These are phyloP conservation scores for Bombus vancouverensis DNA, from an alignment of 1,140 invertebrate genomes.

Conservation along the genomic window DNA sequence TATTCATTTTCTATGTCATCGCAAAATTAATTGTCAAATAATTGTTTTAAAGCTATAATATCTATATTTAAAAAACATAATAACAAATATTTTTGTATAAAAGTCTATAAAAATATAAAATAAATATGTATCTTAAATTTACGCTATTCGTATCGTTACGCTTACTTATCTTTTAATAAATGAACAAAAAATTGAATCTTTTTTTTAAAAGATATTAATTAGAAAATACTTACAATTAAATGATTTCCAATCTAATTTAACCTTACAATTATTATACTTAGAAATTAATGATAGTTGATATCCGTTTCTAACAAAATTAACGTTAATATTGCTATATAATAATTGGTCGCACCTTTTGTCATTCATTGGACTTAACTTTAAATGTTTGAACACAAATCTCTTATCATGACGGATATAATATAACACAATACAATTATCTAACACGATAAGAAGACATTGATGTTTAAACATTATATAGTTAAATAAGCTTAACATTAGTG, in stretches of 20 bases:
- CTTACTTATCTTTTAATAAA: not conserved
- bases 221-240: not conserved
- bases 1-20: not conserved
- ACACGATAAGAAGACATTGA: not conserved
- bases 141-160: too few relatives aligned
- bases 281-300: not conserved
- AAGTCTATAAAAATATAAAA: not conserved
- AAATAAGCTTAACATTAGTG: constrained; percentile 25
- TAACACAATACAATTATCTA: not conserved
- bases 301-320: not conserved
- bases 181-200: too few relatives aligned
- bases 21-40: not conserved
- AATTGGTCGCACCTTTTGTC: not conserved
- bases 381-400: not conserved
- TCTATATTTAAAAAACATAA: not conserved
- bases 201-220: not conserved
- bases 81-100: not conserved
- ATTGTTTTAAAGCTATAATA: not conserved
- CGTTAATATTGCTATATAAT: not conserved
- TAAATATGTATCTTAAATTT: too few relatives aligned
- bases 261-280: not conserved
- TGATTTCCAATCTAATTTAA: not conserved
- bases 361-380: not conserved
- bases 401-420: not conserved
- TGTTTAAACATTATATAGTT: not conserved